phyloP scores from a whole-genome alignment of 2,113 vertebrate genomes.

The Petroica traversi region DNA sequence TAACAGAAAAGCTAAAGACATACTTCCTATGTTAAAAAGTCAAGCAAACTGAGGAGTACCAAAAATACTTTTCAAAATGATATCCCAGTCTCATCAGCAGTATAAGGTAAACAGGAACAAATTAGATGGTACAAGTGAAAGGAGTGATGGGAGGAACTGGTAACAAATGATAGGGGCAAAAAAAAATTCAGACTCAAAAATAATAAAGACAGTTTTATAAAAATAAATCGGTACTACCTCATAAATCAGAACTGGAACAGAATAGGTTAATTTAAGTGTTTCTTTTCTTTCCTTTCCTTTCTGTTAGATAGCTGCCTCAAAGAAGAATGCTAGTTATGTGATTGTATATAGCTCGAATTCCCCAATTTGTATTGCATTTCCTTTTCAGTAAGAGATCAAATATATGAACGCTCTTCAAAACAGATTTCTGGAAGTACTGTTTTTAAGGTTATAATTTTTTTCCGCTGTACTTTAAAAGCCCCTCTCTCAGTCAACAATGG shows the following conservation, averaged over 20 bases:
- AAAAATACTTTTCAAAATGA: neutral
- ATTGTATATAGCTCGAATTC: constrained; percentile 46
- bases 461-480: constrained; percentile 45
- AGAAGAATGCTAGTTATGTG: constrained; percentile 60
- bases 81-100: neutral
- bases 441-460: constrained; percentile 43
- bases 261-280: constrained; percentile 29
- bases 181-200: neutral
- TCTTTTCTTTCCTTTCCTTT: constrained; percentile 28
- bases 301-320: constrained; percentile 11
- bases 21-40: neutral
- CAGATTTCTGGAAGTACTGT: constrained; percentile 50
- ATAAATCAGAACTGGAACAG: neutral
- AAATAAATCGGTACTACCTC: neutral
- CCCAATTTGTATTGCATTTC: constrained; percentile 58
- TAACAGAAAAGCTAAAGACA: neutral
- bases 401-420: constrained; percentile 36
- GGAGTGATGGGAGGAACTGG: neutral
- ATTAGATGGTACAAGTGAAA: neutral
- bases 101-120: neutral
- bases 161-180: neutral
- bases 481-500: constrained; percentile 53
- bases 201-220: neutral
- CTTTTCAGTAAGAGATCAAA: constrained; percentile 60
- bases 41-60: neutral